These are phyloP conservation scores for Halcyon malimbica DNA, from an alignment of 2,113 vertebrate genomes.

Conservation along the genomic window DNA sequence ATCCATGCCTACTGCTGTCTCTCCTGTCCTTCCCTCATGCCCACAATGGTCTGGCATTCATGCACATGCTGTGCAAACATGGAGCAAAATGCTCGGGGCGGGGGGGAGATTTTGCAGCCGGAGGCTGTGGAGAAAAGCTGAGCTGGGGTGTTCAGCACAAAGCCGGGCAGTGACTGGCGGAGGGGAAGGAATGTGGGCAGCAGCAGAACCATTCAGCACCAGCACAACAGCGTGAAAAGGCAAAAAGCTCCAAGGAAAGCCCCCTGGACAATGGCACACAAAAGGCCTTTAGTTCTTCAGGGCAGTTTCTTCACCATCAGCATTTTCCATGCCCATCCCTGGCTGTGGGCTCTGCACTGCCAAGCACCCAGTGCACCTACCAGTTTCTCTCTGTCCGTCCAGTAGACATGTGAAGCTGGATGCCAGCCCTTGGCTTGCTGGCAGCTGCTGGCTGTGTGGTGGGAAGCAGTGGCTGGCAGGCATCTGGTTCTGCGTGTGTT, in stretches of 20 bases:
- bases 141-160: conserved; percentile 61
- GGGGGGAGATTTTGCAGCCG: not conserved
- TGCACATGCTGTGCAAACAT: conserved; percentile 30
- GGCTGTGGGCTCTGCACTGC: not conserved
- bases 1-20: not conserved
- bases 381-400: not conserved
- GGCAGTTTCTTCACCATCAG: conserved; percentile 31
- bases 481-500: not conserved
- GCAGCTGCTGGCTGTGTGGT: not conserved
- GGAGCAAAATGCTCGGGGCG: not conserved
- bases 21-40: not conserved
- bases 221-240: conserved; percentile 38
- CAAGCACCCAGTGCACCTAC: not conserved
- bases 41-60: not conserved
- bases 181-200: conserved; percentile 66
- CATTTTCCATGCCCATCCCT: conserved; percentile 14
- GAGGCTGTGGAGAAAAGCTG: conserved; percentile 56
- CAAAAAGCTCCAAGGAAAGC: conserved; percentile 63
- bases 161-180: conserved; percentile 17
- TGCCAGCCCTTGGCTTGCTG: not conserved
- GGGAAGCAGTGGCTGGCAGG: not conserved
- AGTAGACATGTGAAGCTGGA: not conserved
- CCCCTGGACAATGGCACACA: conserved; percentile 22
- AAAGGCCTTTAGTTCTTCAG: conserved; percentile 50
- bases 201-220: conserved; percentile 64